Conservation (phyloP, 1,140 invertebrate genomes). For the Drosophila teissieri region DNA sequence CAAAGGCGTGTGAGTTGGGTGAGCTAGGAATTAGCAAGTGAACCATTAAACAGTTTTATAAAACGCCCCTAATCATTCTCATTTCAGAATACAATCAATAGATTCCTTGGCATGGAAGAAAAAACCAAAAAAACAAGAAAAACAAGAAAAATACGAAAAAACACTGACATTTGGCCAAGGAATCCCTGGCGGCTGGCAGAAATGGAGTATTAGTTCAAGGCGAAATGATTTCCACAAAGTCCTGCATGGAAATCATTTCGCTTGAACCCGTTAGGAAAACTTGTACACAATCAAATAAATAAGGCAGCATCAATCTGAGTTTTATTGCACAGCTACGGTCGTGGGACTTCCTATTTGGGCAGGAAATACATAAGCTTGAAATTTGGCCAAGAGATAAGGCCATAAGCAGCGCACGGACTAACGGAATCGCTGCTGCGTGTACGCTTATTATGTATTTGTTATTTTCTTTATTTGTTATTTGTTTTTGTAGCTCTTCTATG, state of each 20-base stretch:
- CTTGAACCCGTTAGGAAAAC: neutral
- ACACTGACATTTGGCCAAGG: neutral
- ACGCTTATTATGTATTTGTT: neutral
- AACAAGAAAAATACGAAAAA: too few species aligned
- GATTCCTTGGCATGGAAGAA: neutral
- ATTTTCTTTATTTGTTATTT: neutral
- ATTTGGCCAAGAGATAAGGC: constrained; percentile 18
- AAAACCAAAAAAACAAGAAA: neutral
- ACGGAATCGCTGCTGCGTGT: constrained; percentile 3
- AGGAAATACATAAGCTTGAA: neutral
- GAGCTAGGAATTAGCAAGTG: constrained; percentile 36
- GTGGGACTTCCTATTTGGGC: neutral
- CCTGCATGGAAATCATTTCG: neutral
- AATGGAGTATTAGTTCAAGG: neutral
- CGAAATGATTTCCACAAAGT: neutral
- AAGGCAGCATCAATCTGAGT: too few species aligned
- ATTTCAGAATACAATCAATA: neutral
- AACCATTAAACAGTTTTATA: neutral
- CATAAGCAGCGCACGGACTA: constrained; percentile 3
- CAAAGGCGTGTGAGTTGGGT: constrained; percentile 23
- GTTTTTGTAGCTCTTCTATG: neutral
- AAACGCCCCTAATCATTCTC: neutral
- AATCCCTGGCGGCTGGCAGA: neutral
- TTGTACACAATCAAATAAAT: neutral
- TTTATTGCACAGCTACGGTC: neutral